Evolutionary conservation across 35 echinoderm and acorn worm genomes (phyloP), one percentile per base, ranked within the genome.

Genomic region (Ophioderma brevispina): DNA sequence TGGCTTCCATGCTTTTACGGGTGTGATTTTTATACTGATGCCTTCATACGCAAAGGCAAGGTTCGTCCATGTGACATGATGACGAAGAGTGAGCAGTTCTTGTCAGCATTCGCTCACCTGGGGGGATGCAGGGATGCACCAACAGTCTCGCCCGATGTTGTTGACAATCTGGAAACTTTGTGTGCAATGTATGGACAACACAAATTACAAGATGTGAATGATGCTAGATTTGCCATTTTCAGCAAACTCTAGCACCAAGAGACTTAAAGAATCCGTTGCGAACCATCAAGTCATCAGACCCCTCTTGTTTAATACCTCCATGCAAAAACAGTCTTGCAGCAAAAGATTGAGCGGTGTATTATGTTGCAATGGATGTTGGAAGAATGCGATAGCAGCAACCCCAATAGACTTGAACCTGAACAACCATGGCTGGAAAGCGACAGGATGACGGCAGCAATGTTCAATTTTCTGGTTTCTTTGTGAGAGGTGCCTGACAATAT

Each of bases 41-140:
- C 49, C 6, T 85, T 85, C 25, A 55, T 55, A 11, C 82, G 82
- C 25, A 85, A 85, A 36, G 82, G 82, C 25, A 85, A 85, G 55
- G 1, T 56, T 3, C 0, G 43, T 0, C 82, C 49, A 30, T 85
- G 15, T 85, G 49, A 85, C 33, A 31, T 25, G 21, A 56, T 55
- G 49, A 35, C 6, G 19, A 83, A 83, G 35, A 4, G 49, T 55
- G 43, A 55, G 6, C 0, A 37, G 0, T 83, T 32, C 23, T 33
- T 36, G 0, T 0, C 1, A 8, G 46, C 82, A 56, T 85, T 83
- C 40, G 36, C 0, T 63, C 6, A 85, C 8, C 35, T 85, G 25
- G 82, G 82, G n/a, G n/a, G n/a, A n/a, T n/a, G n/a, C n/a, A n/a
- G n/a, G n/a, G 31, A 23, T 25, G 19, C 6, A 21, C 6, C 8